Conservation (phyloP, 2,113 vertebrate genomes). For the Zapornia atra region DNA sequence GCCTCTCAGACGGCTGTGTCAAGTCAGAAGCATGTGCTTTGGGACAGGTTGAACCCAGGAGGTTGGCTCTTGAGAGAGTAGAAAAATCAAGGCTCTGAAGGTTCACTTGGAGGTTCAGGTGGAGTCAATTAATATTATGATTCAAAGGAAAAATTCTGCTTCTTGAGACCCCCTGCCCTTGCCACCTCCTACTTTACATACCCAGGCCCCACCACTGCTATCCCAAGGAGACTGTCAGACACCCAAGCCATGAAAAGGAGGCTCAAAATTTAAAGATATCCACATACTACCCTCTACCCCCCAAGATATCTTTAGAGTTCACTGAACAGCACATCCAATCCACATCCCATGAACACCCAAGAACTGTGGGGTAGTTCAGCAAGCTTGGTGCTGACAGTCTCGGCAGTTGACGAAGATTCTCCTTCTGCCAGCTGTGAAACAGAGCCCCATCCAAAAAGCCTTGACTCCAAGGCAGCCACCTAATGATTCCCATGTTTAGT, state of each 20-base stretch:
- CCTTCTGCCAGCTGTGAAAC: conserved; percentile 24
- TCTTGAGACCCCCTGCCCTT: not conserved
- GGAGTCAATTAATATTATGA: not conserved
- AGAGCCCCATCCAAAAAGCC: not conserved
- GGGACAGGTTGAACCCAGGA: conserved; percentile 1
- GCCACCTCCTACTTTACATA: not conserved
- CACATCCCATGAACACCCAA: not conserved
- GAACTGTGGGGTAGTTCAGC: not conserved
- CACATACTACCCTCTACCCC: not conserved
- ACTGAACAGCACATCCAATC: not conserved
- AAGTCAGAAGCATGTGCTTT: not conserved
- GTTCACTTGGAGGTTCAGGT: not conserved
- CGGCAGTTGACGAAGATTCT: not conserved
- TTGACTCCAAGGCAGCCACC: conserved; percentile 41
- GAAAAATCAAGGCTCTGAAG: not conserved
- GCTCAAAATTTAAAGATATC: not conserved
- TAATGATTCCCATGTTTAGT: conserved; percentile 39
- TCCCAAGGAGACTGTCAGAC: not conserved
- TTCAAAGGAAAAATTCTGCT: not conserved
- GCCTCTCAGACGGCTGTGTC: conserved; percentile 2
- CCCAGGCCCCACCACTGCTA: not conserved
- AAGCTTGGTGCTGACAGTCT: not conserved
- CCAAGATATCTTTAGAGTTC: not conserved
- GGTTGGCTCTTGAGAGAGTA: not conserved
- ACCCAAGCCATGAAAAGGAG: not conserved